Base-by-base conservation (phyloP, 2,113 vertebrate species). In the Oriolus oriolus region DNA sequence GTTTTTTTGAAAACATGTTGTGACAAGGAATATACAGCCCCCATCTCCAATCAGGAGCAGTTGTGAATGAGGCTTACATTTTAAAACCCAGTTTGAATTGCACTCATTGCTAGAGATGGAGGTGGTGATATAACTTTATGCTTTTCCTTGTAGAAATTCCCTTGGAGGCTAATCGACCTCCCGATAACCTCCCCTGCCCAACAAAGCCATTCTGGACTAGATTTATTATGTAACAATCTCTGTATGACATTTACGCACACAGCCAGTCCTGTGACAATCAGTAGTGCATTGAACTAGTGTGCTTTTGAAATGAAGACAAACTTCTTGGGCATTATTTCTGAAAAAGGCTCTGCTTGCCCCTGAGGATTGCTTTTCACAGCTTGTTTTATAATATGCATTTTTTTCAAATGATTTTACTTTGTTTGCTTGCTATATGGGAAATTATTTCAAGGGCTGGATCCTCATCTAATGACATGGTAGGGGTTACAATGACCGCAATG, bases 111-210 rank as follows among this genome's bases (percentile, higher is more conserved):
- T 79, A 50, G 75, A 93, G 49, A 71, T 64, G 35, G 42, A 85
- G 17, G 8, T 83, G 18, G 35, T 80, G 81, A 87, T 85, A 61
- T 3, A 73, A 56, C 74, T 85, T 81, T 85, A 83, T 86, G 77
- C 20, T 75, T 76, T 44, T 74, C 60, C 45, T 57, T 76, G 20
- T 33, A 87, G 77, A 90, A 77, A 65, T 96, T 90, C 84, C 81
- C 90, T 83, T 50, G 64, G 85, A 96, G 74, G 59, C 45, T 70
- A 91, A 88, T 88, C 1, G 26, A 96, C 90, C 93, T 93, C 75
- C 42, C 0, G 0, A 80, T 96, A 96, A 95, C 90, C 87, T 96
- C 90, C 59, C n/a, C 63, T 86, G 66, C 66, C 81, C 78, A 85
- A 39, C 57, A 54, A 53, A 83, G 84, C 92, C 24, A 22, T 79